Percentiles rank a stretch among this genome's conserved stretches.
Conservation (phyloP, 2,797 vertebrate species). For the Cyprinodon diabolis region DNA sequence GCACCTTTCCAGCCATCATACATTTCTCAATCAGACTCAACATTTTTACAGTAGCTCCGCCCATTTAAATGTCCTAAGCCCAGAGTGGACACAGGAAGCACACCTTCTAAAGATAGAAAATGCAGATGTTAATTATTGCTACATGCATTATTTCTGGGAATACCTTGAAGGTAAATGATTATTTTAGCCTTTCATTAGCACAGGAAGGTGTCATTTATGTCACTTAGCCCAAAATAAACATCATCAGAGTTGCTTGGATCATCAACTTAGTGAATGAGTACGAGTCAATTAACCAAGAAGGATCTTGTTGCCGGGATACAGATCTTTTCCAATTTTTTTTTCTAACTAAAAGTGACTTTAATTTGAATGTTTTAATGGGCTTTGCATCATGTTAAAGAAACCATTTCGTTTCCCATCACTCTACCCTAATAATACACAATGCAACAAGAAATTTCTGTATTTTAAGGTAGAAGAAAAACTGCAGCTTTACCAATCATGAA, state of each 20-base stretch:
- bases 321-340: slow-evolving; percentile 3
- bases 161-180: slow-evolving; percentile 32
- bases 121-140: not conserved
- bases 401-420: not conserved
- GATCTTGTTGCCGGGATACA: slow-evolving; percentile 23
- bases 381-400: not conserved
- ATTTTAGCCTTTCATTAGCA: slow-evolving; percentile 59
- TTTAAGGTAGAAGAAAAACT: not conserved
- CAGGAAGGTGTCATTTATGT: slow-evolving; percentile 60
- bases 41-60: not conserved
- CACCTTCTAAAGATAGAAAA: slow-evolving; percentile 7
- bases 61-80: slow-evolving; percentile 2
- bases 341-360: slow-evolving; percentile 20
- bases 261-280: slow-evolving; percentile 32
- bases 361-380: not conserved
- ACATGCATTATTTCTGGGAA: slow-evolving; percentile 19
- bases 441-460: not conserved
- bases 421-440: not conserved
- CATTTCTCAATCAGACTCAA: slow-evolving; percentile 6
- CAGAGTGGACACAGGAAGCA: slow-evolving; percentile 22
- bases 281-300: slow-evolving; percentile 47
- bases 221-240: slow-evolving; percentile 56
- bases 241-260: slow-evolving; percentile 51
- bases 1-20: slow-evolving; percentile 42
- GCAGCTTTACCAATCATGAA: not conserved